These are phyloP conservation scores for Catamblyrhynchus diadema DNA, from an alignment of 2,797 vertebrate species.

Conservation along the genomic window DNA sequence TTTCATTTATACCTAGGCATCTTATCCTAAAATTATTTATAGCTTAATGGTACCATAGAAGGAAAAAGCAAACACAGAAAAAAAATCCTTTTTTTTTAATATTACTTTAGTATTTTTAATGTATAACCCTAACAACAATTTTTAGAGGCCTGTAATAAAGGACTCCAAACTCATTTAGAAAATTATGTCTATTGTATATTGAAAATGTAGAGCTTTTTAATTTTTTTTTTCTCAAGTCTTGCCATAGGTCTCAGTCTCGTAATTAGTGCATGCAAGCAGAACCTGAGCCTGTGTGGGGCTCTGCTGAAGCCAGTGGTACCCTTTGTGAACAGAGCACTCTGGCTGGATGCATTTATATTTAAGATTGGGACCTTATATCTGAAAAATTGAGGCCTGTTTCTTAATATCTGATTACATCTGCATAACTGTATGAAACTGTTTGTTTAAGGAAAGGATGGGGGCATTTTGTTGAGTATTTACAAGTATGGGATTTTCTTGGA, in stretches of 20 bases:
- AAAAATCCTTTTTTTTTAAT: background rate
- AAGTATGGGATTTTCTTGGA: background rate
- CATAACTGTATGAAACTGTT: background rate
- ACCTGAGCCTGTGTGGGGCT: background rate
- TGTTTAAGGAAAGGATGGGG: background rate
- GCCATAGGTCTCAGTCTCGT: slow-evolving; percentile 40
- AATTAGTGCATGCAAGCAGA: background rate
- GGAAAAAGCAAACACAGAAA: slow-evolving; percentile 52
- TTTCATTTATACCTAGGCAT: slow-evolving; percentile 79
- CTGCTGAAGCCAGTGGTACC: slow-evolving; percentile 19
- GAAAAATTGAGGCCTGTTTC: background rate
- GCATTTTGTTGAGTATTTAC: background rate
- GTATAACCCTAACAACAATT: slow-evolving; percentile 74
- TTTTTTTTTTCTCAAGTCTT: slow-evolving; percentile 58
- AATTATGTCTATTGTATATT: slow-evolving; percentile 54
- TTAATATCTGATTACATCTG: background rate
- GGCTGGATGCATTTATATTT: background rate
- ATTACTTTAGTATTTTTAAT: slow-evolving; percentile 72
- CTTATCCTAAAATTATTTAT: slow-evolving; percentile 76
- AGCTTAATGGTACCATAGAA: slow-evolving; percentile 77
- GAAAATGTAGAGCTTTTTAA: slow-evolving; percentile 47
- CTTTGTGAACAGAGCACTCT: background rate
- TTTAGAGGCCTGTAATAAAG: slow-evolving; percentile 71
- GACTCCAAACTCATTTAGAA: slow-evolving; percentile 70
- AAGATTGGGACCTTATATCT: background rate